phyloP scores from a whole-genome alignment of 2,797 vertebrate genomes.

The Pseudochirops cupreus region DNA sequence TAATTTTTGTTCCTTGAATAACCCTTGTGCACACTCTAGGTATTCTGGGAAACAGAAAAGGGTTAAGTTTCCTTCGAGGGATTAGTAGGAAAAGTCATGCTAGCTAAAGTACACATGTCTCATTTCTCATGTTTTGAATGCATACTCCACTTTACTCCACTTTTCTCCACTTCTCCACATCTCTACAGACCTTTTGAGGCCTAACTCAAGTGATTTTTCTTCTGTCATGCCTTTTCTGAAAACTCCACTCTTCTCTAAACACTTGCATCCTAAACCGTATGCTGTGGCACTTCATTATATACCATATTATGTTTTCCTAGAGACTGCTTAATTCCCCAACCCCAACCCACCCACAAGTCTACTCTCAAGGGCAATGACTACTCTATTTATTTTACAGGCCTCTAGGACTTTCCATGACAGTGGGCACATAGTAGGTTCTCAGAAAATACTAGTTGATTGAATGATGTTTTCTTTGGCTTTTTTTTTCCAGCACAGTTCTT shows the following conservation, averaged over 20 bases:
- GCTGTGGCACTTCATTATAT: background rate
- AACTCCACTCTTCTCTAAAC: background rate
- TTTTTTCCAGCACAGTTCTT: constrained; percentile 32
- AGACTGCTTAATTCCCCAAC: background rate
- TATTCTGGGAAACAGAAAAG: background rate
- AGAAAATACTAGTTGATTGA: background rate
- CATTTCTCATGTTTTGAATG: background rate
- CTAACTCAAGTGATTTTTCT: background rate
- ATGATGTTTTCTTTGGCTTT: background rate
- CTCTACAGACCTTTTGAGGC: background rate
- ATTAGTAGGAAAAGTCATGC: background rate
- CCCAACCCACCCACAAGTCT: background rate
- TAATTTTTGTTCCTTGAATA: background rate
- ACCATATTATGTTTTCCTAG: background rate
- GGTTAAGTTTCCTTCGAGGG: background rate
- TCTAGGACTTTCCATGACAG: background rate
- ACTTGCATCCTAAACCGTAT: background rate
- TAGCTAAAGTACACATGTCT: background rate
- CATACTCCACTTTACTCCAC: background rate
- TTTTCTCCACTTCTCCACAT: background rate
- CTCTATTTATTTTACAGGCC: background rate
- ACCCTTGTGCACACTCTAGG: background rate
- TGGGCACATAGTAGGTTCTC: background rate
- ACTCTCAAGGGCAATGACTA: background rate
- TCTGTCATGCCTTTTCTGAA: background rate